These are phyloP conservation scores for Rhizomys pruinosus DNA, from an alignment of 2,113 vertebrate species.

Conservation along the genomic window DNA sequence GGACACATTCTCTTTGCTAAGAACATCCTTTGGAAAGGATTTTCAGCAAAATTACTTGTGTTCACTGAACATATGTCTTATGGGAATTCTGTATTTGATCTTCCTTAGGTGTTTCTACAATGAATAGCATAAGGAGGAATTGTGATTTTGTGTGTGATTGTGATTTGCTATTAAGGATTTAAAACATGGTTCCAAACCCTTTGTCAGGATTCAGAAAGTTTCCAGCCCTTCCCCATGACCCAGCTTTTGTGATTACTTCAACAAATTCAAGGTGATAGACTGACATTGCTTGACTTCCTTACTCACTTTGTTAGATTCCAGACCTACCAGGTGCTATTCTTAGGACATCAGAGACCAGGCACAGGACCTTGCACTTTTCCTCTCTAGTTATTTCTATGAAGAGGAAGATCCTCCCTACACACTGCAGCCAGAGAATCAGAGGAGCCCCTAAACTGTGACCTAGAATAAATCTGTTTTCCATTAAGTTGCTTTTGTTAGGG, in stretches of 20 bases:
- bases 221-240: not conserved
- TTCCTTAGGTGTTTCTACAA: constrained; percentile 19
- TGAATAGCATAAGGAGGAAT: not conserved
- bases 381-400: too few relatives aligned
- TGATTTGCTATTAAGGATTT: not conserved
- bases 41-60: not conserved
- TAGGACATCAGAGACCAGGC: too few relatives aligned
- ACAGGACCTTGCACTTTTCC: too few relatives aligned
- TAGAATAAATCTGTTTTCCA: too few relatives aligned
- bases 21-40: not conserved
- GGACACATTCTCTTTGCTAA: not conserved
- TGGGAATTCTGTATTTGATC: not conserved
- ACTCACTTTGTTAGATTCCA: too few relatives aligned
- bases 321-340: too few relatives aligned
- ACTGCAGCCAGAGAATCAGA: too few relatives aligned
- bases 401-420: too few relatives aligned
- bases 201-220: not conserved
- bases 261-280: not conserved
- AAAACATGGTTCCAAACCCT: not conserved
- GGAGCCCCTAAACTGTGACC: too few relatives aligned
- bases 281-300: too few relatives aligned
- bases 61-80: not conserved
- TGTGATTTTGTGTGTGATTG: not conserved
- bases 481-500: too few relatives aligned
- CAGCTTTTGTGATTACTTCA: not conserved